These are phyloP conservation scores for Erebia epiphron DNA, from an alignment of 2,888 invertebrate species.

Conservation along the genomic window DNA sequence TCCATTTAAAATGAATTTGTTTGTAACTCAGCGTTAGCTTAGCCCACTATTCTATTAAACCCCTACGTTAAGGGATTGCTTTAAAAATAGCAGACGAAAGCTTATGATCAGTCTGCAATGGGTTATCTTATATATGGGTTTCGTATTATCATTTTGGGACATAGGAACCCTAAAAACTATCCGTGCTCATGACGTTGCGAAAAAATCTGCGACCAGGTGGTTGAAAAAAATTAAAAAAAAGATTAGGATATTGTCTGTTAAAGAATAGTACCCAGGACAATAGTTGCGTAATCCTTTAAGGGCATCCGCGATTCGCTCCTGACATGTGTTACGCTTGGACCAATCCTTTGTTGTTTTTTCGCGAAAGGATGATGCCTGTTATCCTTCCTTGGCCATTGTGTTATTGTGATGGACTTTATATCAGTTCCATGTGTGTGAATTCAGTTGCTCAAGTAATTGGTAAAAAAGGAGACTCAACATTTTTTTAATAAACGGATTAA, in stretches of 20 bases:
- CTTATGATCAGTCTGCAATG: not conserved
- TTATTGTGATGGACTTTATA: constrained; percentile 37
- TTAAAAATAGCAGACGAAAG: no score
- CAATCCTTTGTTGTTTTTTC: constrained; percentile 51
- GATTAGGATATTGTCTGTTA: constrained; percentile 47
- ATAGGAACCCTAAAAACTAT: constrained; percentile 53
- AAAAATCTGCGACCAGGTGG: constrained; percentile 73
- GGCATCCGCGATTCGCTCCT: constrained; percentile 52
- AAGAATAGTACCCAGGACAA: constrained; percentile 44
- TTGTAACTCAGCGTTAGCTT: no score
- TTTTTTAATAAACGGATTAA: not conserved
- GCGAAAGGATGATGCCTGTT: constrained; percentile 43
- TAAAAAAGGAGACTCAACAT: constrained; percentile 3
- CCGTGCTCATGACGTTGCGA: constrained; percentile 60
- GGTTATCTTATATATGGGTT: not conserved
- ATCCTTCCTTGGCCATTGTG: constrained; percentile 35
- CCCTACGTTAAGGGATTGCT: no score
- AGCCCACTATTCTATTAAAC: no score
- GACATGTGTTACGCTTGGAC: constrained; percentile 71
- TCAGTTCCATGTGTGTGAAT: constrained; percentile 25
- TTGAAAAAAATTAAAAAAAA: constrained; percentile 53
- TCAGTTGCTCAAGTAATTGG: constrained; percentile 15
- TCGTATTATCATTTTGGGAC: constrained; percentile 25
- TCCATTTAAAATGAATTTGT: no score
- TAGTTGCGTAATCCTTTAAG: constrained; percentile 55